Evolutionary conservation across 53 echinoderm and acorn worm species (phyloP), one percentile per base, ranked within the genome.

Genomic region (Echinometra lucunter): DNA sequence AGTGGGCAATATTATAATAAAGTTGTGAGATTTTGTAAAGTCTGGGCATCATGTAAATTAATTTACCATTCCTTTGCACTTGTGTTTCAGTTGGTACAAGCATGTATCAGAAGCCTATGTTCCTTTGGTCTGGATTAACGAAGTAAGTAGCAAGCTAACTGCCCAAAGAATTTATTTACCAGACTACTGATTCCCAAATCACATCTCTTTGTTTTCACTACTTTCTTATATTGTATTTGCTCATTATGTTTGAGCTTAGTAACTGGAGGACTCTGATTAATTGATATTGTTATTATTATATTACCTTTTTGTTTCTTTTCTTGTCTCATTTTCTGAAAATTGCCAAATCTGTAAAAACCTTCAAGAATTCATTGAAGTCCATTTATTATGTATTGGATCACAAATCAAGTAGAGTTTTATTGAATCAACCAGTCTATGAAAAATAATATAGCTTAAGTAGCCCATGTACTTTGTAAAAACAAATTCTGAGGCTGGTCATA

Each of bases 61-160:
- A 18, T 75, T 75, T 72, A 0, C 30, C 30, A 30, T 28, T 32
- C 72, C 30, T 72, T 72, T 72, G 30, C 35, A 40, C 42, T 78
- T 78, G 7, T 42, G 21, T 42, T 78, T 40, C 93, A 95, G 95
- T n/a, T 87, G 88, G 60, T 95, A 88, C 42, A 93, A 93, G 56
- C 35, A 88, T 92, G 92, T 95, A 13, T 74, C 95, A 57, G 95
- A 95, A 30, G 87, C 92, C 9, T 95, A 88, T 40, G 66, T 95
- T 72, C 95, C 95, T 15, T 70, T 92, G 13, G 88, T 88, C 2
- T 95, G 95, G 95, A 85, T 95, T 15, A 95, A 95, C 74, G 95
- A 95, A 60, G 95, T 95, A 69, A 53, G 96, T 80, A 40, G 13
- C 9, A 45, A 45, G 2, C 7, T 45, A 87, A 45, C 12, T 87